phyloP scores from a whole-genome alignment of 2,797 vertebrate species.

The Phoxinus dragarum region DNA sequence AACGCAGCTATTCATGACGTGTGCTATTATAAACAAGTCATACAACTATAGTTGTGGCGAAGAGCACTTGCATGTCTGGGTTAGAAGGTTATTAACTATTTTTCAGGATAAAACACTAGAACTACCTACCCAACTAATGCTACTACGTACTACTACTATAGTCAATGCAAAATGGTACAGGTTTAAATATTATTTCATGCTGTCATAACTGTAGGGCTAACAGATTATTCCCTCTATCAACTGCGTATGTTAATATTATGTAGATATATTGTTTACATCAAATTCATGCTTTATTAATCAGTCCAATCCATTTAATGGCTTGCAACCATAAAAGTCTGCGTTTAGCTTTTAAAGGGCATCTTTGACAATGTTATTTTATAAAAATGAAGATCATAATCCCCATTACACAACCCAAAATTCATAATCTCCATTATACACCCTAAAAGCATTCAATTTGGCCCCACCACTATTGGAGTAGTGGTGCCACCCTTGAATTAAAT shows the following conservation, averaged over 20 bases:
- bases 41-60: not conserved
- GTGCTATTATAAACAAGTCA: constrained; percentile 1
- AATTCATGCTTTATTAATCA: not conserved
- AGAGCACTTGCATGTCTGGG: not conserved
- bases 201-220: not conserved
- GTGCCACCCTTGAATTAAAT: not conserved
- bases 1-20: not conserved
- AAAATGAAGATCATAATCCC: not conserved
- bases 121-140: not conserved
- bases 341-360: not conserved
- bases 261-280: not conserved
- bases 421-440: not conserved
- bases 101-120: not conserved
- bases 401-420: not conserved
- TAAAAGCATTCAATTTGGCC: not conserved
- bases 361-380: not conserved
- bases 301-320: not conserved
- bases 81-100: not conserved
- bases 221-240: not conserved
- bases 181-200: not conserved
- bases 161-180: not conserved
- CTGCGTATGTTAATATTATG: not conserved
- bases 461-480: not conserved
- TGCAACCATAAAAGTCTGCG: not conserved
- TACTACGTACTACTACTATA: not conserved